Conservation (phyloP, 2,113 vertebrate species). For the Astur gentilis region DNA sequence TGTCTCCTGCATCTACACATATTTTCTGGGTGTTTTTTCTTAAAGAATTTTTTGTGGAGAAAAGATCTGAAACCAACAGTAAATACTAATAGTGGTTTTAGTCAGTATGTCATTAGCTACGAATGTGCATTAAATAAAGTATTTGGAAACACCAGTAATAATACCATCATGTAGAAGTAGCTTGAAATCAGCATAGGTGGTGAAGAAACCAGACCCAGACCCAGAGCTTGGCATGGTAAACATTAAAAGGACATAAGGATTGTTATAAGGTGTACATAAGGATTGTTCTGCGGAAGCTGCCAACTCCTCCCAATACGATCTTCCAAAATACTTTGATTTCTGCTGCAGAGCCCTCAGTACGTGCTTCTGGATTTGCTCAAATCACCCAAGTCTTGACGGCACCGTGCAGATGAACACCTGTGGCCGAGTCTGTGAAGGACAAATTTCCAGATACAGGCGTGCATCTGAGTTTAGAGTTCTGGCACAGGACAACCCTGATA, state of each 20-base stretch:
- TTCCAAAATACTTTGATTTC: not conserved
- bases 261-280: not conserved
- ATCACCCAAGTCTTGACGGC: not conserved
- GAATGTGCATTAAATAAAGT: not conserved
- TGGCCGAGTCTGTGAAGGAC: not conserved
- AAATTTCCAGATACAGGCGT: not conserved
- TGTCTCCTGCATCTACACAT: not conserved
- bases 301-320: fast-evolving
- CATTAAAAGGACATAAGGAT: not conserved
- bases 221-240: not conserved
- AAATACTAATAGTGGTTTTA: not conserved
- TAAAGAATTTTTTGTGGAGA: not conserved
- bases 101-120: not conserved
- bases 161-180: not conserved
- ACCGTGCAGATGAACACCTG: not conserved
- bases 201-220: not conserved
- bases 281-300: not conserved
- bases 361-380: not conserved
- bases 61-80: not conserved
- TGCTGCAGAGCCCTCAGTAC: not conserved
- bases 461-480: not conserved
- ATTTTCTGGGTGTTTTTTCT: not conserved
- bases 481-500: not conserved
- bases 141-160: not conserved
- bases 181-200: not conserved